Evolutionary conservation across 2,888 invertebrate genomes (phyloP).

Genomic region (Dasypogon diadema): DNA sequence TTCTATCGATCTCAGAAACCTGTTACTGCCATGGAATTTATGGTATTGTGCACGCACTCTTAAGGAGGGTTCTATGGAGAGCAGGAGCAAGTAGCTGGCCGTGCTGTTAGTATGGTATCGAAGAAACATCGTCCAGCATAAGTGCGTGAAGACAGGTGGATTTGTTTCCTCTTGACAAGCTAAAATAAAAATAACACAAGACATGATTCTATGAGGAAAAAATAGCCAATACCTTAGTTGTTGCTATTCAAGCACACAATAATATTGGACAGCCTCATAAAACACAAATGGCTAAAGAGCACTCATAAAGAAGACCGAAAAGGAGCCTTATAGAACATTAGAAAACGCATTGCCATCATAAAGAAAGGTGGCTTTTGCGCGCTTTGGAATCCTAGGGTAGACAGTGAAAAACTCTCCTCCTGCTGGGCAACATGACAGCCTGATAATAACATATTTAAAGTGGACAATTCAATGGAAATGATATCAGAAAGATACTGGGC

Average conservation of each 20-base stretch:
- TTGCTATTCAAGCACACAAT: slow-evolving; percentile 38
- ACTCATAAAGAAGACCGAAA: slow-evolving; percentile 49
- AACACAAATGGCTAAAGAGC: slow-evolving; percentile 48
- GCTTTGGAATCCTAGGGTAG: not conserved
- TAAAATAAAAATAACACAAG: slow-evolving; percentile 45
- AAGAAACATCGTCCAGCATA: slow-evolving; percentile 24
- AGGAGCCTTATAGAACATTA: slow-evolving; percentile 49
- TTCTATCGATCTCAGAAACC: slow-evolving; percentile 28
- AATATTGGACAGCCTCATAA: slow-evolving; percentile 46
- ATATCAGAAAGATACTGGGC: slow-evolving; percentile 35
- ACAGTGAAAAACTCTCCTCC: slow-evolving; percentile 28
- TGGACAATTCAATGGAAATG: slow-evolving; percentile 48
- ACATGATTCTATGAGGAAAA: not conserved
- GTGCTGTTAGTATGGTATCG: not conserved
- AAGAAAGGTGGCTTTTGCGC: slow-evolving; percentile 37
- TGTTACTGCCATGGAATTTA: slow-evolving; percentile 44
- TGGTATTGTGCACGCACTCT: slow-evolving; percentile 37
- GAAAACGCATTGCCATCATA: slow-evolving; percentile 43
- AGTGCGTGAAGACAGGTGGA: slow-evolving; percentile 50
- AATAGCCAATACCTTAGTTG: not conserved
- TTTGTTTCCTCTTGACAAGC: slow-evolving; percentile 44
- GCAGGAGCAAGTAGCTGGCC: not conserved
- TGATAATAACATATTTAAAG: slow-evolving; percentile 49
- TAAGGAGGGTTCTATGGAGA: not conserved
- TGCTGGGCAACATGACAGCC: slow-evolving; percentile 45